Conservation (phyloP, 1,140 invertebrate genomes). For the Venustaconcha ellipsiformis region DNA sequence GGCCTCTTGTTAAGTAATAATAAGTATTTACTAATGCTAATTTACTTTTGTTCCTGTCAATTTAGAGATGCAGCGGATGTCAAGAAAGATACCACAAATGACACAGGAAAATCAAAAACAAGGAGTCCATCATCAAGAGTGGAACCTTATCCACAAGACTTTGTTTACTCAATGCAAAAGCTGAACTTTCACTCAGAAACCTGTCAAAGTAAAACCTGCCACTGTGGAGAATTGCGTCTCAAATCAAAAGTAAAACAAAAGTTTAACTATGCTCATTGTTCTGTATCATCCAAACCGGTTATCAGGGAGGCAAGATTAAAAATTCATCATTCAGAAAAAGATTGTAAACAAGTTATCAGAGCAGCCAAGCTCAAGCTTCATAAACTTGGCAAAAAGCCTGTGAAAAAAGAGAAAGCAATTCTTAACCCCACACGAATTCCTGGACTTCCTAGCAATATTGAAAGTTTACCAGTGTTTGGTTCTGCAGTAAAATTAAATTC, state of each 20-base stretch:
- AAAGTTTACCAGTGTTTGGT: conserved; percentile 34
- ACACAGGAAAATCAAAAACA: too few species aligned
- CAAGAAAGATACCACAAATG: too few species aligned
- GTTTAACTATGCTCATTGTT: conserved; percentile 45
- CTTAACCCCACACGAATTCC: conserved; percentile 6
- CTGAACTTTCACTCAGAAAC: conserved; percentile 42
- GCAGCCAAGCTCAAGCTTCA: conserved; percentile 46
- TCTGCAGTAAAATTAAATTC: conserved; percentile 20
- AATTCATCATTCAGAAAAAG: conserved; percentile 54
- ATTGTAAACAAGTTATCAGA: conserved; percentile 50
- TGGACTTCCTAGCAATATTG: conserved; percentile 9
- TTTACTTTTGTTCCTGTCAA: too few species aligned
- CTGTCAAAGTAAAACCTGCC: conserved; percentile 44
- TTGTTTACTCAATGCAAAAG: conserved; percentile 46
- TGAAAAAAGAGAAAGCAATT: conserved; percentile 2
- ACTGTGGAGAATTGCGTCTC: conserved; percentile 33
- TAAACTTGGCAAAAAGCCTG: conserved; percentile 29
- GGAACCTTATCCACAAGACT: conserved; percentile 50
- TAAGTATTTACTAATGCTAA: too few species aligned
- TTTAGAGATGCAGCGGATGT: too few species aligned
- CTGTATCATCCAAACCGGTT: conserved; percentile 32
- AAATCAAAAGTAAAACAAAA: conserved; percentile 24
- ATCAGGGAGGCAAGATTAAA: conserved; percentile 55
- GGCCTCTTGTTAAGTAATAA: too few species aligned
- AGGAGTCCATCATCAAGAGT: conserved; percentile 14